Percentiles rank a stretch among this genome's conserved stretches.
phyloP scores from a whole-genome alignment of 2,113 vertebrate genomes.

The Archocentrus centrarchus region DNA sequence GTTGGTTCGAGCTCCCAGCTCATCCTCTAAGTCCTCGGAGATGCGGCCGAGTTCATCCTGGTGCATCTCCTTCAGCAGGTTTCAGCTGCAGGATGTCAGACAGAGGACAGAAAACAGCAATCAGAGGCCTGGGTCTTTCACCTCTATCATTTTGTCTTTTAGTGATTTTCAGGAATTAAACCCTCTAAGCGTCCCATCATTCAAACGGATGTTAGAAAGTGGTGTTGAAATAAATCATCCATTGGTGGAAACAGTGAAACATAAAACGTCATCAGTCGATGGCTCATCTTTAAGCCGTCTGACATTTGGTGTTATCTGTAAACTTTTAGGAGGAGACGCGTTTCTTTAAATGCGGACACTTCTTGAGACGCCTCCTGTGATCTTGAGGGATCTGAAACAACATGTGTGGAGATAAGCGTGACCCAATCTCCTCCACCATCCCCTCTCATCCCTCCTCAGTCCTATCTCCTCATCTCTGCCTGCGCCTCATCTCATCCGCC shows the following conservation, averaged over 20 bases:
- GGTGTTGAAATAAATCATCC: too few relatives aligned
- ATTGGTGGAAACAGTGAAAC: background rate
- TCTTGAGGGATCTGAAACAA: background rate
- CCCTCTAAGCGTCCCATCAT: background rate
- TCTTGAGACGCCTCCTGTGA: background rate
- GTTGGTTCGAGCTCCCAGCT: constrained; percentile 91
- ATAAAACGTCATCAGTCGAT: too few relatives aligned
- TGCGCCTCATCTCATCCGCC: background rate
- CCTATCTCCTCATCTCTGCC: constrained; percentile 12
- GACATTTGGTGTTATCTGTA: constrained; percentile 1
- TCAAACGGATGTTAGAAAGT: background rate
- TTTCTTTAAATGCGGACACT: background rate
- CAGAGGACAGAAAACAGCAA: background rate
- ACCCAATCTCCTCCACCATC: background rate
- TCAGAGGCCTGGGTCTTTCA: background rate
- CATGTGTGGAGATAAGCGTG: background rate
- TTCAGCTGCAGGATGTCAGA: constrained; percentile 83
- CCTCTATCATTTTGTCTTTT: background rate
- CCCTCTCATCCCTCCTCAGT: background rate
- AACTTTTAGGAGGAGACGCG: background rate
- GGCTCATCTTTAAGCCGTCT: background rate
- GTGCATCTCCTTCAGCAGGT: constrained; percentile 94
- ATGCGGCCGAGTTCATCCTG: constrained; percentile 97
- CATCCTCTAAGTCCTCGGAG: constrained; percentile 95
- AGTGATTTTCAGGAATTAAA: background rate